phyloP scores from a whole-genome alignment of 1,140 invertebrate genomes.

The Apis laboriosa region DNA sequence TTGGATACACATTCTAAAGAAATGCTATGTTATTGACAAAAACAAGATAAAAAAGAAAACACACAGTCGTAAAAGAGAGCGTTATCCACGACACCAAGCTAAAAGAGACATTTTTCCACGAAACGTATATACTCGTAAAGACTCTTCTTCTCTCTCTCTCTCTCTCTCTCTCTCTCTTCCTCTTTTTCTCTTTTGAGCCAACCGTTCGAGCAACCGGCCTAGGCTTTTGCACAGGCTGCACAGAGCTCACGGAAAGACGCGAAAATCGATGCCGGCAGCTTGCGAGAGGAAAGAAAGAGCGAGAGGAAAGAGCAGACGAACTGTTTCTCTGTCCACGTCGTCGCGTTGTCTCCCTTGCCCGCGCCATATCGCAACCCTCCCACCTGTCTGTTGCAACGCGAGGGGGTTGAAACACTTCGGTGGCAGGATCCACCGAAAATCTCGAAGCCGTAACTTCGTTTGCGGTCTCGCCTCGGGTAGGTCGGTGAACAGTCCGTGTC shows the following conservation, averaged over 20 bases:
- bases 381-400: constrained; percentile 32
- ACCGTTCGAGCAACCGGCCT: not conserved
- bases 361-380: constrained; percentile 2
- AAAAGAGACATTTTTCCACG: constrained; percentile 14
- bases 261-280: constrained; percentile 61
- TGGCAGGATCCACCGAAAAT: constrained; percentile 40
- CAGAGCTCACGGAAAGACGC: constrained; percentile 43
- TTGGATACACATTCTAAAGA: no score
- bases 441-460: constrained; percentile 33
- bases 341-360: constrained; percentile 26
- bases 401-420: constrained; percentile 32
- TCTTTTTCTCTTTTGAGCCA: not conserved
- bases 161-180: not conserved
- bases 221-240: constrained; percentile 7
- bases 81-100: constrained; percentile 23
- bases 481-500: constrained; percentile 10
- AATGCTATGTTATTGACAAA: no score
- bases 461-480: constrained; percentile 13
- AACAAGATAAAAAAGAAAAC: no score
- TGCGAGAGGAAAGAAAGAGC: constrained; percentile 21
- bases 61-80: not conserved
- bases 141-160: not conserved
- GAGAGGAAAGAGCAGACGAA: constrained; percentile 38
- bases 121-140: constrained; percentile 22
- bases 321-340: constrained; percentile 25